Base-by-base conservation (phyloP, 2,113 vertebrate genomes). In the Myiagra hebetior region DNA sequence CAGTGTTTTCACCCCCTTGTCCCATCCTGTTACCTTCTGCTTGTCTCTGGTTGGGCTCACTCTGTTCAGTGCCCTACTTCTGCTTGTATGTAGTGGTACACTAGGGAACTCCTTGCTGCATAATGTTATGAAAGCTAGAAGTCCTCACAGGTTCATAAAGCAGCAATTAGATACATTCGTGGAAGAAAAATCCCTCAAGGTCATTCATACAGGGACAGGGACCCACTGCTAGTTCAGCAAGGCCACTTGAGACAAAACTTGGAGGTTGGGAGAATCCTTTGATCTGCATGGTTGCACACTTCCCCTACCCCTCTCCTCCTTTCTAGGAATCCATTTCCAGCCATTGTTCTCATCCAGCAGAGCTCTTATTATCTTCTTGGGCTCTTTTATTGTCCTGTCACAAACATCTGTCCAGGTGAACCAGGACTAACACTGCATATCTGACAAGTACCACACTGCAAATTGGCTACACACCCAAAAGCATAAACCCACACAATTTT, bases 1-100 rank as follows among this genome's bases (percentile, higher is more conserved):
- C 44, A 41, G 17, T 44, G 31, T 53, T 86, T 85, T 37, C 42
- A 83, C 22, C 57, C 39, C 31, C 28, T 56, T 31, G 42, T 55
- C 23, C 53, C 31, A 79, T 12, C 39, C 39, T 72, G 24, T 35
- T 28, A 23, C 31, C 31, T 76, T 57, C 44, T 47, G 44, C 52
- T 62, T 5, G 2, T 57, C 59, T 49, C 59, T 57, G 46, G 15
- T 9, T 53, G 55, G 18, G 64, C 16, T 77, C 46, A 33, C 19
- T 65, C 47, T 63, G 42, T 33, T 65, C 50, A 62, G 46, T 2
- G 8, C 52, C 57, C 79, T 59, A 26, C 47, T 85, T 65, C n/a
- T 79, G 37, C n/a, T 53, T 56, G 31, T 11, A 60, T 1, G 0
- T 22, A 19, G 22, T 80, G 35, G 30, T 27, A 19, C 0, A 0